Evolutionary conservation across 1,140 invertebrate species (phyloP).

Genomic region (Bombus sibiricus): DNA sequence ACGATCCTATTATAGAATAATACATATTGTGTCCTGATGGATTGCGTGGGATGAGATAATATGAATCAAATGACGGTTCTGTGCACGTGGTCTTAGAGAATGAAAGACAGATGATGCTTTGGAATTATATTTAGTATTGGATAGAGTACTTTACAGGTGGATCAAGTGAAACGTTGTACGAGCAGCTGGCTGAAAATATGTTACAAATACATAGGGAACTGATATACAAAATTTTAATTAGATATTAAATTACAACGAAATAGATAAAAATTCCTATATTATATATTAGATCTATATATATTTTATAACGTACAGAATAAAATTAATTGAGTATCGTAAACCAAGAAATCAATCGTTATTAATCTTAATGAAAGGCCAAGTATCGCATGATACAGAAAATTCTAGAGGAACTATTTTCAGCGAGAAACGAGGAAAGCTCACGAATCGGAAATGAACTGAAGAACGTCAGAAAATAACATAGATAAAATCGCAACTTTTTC

Average conservation of each 20-base stretch:
- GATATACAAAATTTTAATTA: too few relatives aligned
- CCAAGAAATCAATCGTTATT: background rate
- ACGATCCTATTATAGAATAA: background rate
- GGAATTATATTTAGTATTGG: background rate
- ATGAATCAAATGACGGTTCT: background rate
- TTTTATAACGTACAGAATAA: too few relatives aligned
- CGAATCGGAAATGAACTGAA: background rate
- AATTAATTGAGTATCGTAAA: background rate
- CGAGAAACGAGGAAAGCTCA: background rate
- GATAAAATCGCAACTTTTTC: background rate
- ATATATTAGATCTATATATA: too few relatives aligned
- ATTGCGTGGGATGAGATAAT: background rate
- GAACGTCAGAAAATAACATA: background rate
- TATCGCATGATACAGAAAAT: background rate
- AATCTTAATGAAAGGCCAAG: background rate
- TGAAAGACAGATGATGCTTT: background rate
- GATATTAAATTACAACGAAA: too few relatives aligned
- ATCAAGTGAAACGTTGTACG: too few relatives aligned
- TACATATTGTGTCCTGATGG: background rate
- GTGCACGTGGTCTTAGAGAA: background rate
- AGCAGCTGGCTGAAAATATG: too few relatives aligned
- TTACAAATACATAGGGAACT: too few relatives aligned
- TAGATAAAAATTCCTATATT: too few relatives aligned
- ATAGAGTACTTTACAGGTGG: background rate
- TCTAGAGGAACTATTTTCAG: background rate